phyloP scores from a whole-genome alignment of 2,797 vertebrate genomes.

The Sebastes flavidus region DNA sequence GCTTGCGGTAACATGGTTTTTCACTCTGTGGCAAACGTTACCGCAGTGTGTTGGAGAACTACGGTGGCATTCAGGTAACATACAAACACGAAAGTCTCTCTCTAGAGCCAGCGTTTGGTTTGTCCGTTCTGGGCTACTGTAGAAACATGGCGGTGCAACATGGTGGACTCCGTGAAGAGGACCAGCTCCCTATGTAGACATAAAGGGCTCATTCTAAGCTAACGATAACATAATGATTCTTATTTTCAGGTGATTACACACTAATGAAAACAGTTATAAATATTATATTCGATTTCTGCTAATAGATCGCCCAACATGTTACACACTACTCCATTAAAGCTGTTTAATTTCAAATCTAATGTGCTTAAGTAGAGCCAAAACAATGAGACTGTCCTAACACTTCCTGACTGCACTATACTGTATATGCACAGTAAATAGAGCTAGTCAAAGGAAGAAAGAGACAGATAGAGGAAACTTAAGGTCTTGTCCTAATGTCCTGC shows the following conservation, averaged over 20 bases:
- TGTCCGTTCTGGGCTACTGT: no score
- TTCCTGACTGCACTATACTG: background rate
- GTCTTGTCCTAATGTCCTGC: slow-evolving; percentile 50
- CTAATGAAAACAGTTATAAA: no score
- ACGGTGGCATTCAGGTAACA: no score
- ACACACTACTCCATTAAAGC: background rate
- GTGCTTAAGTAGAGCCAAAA: background rate
- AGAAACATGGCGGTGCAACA: no score
- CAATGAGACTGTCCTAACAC: background rate
- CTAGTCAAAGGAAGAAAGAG: slow-evolving; percentile 30
- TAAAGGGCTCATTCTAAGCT: no score
- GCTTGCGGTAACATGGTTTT: fast-evolving
- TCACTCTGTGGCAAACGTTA: no score
- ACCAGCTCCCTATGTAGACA: fast-evolving
- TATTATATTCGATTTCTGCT: no score
- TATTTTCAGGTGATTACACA: no score
- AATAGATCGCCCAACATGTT: no score
- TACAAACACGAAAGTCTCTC: fast-evolving
- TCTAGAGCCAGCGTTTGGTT: no score
- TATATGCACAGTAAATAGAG: background rate
- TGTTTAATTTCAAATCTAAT: background rate
- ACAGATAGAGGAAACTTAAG: slow-evolving; percentile 50
- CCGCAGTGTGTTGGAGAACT: fast-evolving
- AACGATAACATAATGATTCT: no score
- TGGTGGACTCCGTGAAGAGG: fast-evolving